Evolutionary conservation across 2,888 invertebrate genomes (phyloP), one percentile per base, ranked within the genome.

Genomic region (Shargacucullia verbasci): DNA sequence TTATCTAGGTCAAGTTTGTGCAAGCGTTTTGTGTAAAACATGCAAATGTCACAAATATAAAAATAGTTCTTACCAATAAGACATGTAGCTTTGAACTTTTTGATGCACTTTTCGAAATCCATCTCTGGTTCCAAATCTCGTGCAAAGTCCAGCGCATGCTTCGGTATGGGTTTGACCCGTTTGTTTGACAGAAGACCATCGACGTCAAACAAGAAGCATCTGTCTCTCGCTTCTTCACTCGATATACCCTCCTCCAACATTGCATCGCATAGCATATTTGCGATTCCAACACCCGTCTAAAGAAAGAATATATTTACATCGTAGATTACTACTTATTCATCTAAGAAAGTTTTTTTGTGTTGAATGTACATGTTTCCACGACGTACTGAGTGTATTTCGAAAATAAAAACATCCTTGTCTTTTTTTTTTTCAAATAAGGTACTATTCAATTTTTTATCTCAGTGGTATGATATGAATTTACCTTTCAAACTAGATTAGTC

Each of bases 141-240:
- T 38, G 96, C 96, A 78, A 96, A 97, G 68, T 90, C 91, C 12
- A 90, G 86, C 75, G 96, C 96, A 66, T 96, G 96, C 0, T 95
- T 95, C 0, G 95, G 95, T 14, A 96, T 84, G 44, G 88, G 92
- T n/a, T 95, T 95, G 33, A 94, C 93, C 6, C 96, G 93, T 6
- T 92, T 93, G 67, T 54, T 66, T 0, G 97, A 96, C 52, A 99
- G 87, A 8, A 99, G 92, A 7, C 99, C 99, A 76, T 97, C 96
- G 43, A 98, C 96, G 82, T 99, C 99, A 71, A 98, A 96, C 97
- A 99, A 96, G 96, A 96, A 99, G 70, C 99, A 98, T 79, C 95
- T 96, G 46, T 94, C 92, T 48, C 96, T 94, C 0, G 99, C 99
- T 70, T 98, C 96, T 76, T 93, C 85, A 48, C 80, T 65, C 0